Conservation (phyloP, 2,888 invertebrate genomes). For the Drosophila greeni region DNA sequence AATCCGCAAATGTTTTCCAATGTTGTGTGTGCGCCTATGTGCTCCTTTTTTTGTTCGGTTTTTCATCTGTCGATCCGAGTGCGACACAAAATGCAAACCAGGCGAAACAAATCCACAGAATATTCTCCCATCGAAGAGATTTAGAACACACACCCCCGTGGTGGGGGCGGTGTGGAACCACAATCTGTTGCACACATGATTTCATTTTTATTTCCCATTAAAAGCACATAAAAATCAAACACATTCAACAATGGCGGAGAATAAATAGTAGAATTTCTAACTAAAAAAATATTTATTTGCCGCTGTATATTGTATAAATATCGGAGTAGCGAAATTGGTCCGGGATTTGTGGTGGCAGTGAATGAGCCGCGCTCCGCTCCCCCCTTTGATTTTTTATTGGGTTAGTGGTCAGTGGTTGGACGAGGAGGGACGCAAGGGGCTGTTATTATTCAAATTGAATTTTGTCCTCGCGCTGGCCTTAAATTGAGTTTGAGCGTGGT, state of each 20-base stretch:
- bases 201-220: constrained; percentile 73
- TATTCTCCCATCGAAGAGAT: constrained; percentile 31
- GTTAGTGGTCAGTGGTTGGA: constrained; percentile 37
- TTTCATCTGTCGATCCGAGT: constrained; percentile 24
- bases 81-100: constrained; percentile 51
- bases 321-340: constrained; percentile 22
- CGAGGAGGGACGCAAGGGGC: constrained; percentile 19
- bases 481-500: constrained; percentile 10
- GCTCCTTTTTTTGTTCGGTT: constrained; percentile 7
- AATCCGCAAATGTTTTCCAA: constrained; percentile 59
- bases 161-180: constrained; percentile 39
- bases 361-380: background rate
- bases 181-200: constrained; percentile 74
- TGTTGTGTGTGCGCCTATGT: constrained; percentile 20
- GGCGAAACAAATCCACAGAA: constrained; percentile 30
- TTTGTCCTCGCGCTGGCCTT: background rate
- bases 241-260: constrained; percentile 42
- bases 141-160: constrained; percentile 30
- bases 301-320: constrained; percentile 25
- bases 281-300: constrained; percentile 28
- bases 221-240: constrained; percentile 72
- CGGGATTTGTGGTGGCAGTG: constrained; percentile 22
- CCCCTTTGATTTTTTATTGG: constrained; percentile 25
- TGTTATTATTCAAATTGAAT: constrained; percentile 47
- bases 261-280: constrained; percentile 26